phyloP scores from a whole-genome alignment of 2,113 vertebrate genomes.

The Oryzias celebensis region DNA sequence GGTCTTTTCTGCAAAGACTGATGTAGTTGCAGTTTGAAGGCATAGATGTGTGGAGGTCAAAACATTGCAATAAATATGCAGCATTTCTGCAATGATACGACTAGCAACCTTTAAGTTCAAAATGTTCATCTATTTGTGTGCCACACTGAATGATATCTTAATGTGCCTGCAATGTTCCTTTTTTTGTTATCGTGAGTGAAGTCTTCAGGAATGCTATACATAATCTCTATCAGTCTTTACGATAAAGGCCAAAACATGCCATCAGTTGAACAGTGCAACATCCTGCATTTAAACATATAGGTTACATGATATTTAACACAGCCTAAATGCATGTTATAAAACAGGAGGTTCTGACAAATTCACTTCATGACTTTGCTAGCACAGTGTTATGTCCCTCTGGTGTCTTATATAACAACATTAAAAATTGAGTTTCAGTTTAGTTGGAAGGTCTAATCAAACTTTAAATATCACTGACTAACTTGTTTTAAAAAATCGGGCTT shows the following conservation, averaged over 20 bases:
- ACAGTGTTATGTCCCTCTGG: background rate
- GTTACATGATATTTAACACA: too few species aligned
- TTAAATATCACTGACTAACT: background rate
- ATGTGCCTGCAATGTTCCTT: too few species aligned
- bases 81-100: background rate
- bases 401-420: background rate
- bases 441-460: background rate
- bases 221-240: too few species aligned
- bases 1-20: slow-evolving; percentile 11
- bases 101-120: too few species aligned
- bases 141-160: too few species aligned
- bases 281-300: too few species aligned
- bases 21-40: slow-evolving; percentile 10
- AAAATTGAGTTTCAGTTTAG: background rate
- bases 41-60: slow-evolving; percentile 1
- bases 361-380: background rate
- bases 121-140: too few species aligned
- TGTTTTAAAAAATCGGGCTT: background rate
- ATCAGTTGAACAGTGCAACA: too few species aligned
- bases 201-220: too few species aligned
- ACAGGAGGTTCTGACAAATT: background rate
- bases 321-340: background rate
- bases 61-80: slow-evolving; percentile 8
- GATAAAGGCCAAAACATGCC: too few species aligned
- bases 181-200: too few species aligned